A percentile compares a stretch with the other conserved stretches of the same genome.
phyloP scores from a whole-genome alignment of 2,888 invertebrate genomes.

The Hirtodrosophila histrioides region DNA sequence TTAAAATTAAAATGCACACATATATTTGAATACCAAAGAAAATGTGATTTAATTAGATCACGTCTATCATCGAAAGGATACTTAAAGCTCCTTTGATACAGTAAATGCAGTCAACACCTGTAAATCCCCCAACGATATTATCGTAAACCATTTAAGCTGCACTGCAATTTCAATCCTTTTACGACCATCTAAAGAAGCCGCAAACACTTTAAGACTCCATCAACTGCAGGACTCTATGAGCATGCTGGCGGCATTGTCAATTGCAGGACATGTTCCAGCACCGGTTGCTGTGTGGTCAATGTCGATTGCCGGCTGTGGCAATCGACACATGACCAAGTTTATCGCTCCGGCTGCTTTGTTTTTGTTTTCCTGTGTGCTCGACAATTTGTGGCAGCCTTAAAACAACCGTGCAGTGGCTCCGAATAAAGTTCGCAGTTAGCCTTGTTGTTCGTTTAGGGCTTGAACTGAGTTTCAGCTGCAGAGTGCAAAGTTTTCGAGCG shows the following conservation, averaged over 20 bases:
- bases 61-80: conserved; percentile 11
- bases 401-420: conserved; percentile 16
- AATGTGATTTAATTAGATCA: conserved; percentile 21
- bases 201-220: conserved; percentile 52
- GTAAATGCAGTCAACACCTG: conserved; percentile 45
- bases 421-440: conserved; percentile 17
- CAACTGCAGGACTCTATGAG: conserved; percentile 39
- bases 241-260: conserved; percentile 39
- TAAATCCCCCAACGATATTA: conserved; percentile 34
- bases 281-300: conserved; percentile 45
- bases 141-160: conserved; percentile 51
- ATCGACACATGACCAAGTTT: conserved; percentile 65
- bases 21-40: not conserved
- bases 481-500: conserved; percentile 44
- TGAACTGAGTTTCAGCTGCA: conserved; percentile 19
- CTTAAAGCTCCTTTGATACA: conserved; percentile 7
- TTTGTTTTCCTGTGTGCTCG: conserved; percentile 17
- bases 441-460: conserved; percentile 10
- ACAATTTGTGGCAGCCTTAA: conserved; percentile 36
- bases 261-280: conserved; percentile 35
- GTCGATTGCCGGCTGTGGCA: conserved; percentile 32
- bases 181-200: conserved; percentile 6
- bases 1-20: not conserved
- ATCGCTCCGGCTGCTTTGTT: conserved; percentile 25
- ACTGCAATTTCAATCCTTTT: conserved; percentile 22